phyloP scores from a whole-genome alignment of 2,113 vertebrate species.

The Brachyhypopomus occidentalis region DNA sequence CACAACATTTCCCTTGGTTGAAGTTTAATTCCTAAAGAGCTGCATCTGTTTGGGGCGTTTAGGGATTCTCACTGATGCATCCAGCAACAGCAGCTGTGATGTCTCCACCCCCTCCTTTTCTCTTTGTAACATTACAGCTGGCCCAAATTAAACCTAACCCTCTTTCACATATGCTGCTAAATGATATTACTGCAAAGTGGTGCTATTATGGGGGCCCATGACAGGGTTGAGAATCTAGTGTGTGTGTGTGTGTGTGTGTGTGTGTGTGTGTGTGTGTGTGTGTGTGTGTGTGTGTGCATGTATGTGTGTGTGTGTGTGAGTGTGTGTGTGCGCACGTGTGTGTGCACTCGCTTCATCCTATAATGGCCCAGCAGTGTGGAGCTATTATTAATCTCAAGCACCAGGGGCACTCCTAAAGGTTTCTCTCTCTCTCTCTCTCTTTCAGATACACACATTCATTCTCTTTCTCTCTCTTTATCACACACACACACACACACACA shows the following conservation, averaged over 20 bases:
- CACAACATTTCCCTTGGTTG: no score
- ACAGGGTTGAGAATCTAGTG: neutral
- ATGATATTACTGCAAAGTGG: conserved; percentile 21
- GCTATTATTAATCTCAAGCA: conserved; percentile 20
- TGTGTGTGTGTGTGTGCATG: neutral
- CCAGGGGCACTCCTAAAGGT: neutral
- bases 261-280: neutral
- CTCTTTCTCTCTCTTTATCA: no score
- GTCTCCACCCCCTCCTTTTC: neutral
- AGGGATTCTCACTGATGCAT: neutral
- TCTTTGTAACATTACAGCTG: conserved; percentile 1
- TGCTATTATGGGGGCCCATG: conserved; percentile 1
- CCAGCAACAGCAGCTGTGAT: neutral
- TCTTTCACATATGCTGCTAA: conserved; percentile 15
- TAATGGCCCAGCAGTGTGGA: conserved; percentile 1
- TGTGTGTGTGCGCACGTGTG: neutral
- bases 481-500: neutral
- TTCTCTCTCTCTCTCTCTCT: no score
- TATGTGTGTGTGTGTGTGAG: neutral
- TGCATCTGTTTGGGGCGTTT: no score
- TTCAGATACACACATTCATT: no score
- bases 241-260: neutral
- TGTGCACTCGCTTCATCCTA: neutral
- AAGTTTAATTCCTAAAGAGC: neutral
- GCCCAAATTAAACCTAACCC: conserved; percentile 3